Percentiles rank a stretch among this genome's conserved stretches.
Evolutionary conservation across 2,113 vertebrate genomes (phyloP).

Genomic region (Bagarius yarrelli): DNA sequence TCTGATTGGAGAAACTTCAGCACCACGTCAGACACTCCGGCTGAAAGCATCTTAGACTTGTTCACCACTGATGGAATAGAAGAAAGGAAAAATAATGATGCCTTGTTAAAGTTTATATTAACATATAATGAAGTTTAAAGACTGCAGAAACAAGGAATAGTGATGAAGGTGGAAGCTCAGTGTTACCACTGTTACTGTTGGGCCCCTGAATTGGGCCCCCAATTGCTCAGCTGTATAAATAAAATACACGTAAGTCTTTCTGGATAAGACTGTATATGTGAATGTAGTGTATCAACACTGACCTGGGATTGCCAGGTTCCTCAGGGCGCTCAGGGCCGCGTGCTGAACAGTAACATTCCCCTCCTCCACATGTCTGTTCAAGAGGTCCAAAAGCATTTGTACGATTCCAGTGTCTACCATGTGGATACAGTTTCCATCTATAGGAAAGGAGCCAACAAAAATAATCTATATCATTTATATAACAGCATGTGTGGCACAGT

Average conservation of each 20-base stretch:
- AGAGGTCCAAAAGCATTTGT: slow-evolving; percentile 88
- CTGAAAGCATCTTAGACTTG: slow-evolving; percentile 96
- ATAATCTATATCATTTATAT: neutral
- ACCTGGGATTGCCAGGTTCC: slow-evolving; percentile 98
- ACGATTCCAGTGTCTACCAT: slow-evolving; percentile 97
- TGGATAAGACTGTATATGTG: too few species aligned
- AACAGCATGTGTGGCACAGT: neutral
- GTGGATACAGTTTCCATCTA: slow-evolving; percentile 97
- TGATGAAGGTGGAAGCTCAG: too few species aligned
- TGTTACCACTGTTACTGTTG: too few species aligned
- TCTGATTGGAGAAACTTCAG: slow-evolving; percentile 95
- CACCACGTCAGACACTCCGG: slow-evolving; percentile 89
- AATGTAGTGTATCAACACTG: slow-evolving; percentile 13
- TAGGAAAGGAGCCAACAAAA: neutral
- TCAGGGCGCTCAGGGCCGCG: slow-evolving; percentile 90
- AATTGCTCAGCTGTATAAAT: too few species aligned
- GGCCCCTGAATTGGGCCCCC: too few species aligned
- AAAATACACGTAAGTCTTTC: too few species aligned
- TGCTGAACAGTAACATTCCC: slow-evolving; percentile 97
- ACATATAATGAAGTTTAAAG: neutral
- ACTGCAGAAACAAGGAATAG: too few species aligned
- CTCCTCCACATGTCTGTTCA: slow-evolving; percentile 91
- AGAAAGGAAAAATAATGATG: neutral
- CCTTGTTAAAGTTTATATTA: neutral
- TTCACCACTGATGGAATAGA: slow-evolving; percentile 85